Conservation (phyloP, 2,888 invertebrate species). For the Lochmaea crataegi region DNA sequence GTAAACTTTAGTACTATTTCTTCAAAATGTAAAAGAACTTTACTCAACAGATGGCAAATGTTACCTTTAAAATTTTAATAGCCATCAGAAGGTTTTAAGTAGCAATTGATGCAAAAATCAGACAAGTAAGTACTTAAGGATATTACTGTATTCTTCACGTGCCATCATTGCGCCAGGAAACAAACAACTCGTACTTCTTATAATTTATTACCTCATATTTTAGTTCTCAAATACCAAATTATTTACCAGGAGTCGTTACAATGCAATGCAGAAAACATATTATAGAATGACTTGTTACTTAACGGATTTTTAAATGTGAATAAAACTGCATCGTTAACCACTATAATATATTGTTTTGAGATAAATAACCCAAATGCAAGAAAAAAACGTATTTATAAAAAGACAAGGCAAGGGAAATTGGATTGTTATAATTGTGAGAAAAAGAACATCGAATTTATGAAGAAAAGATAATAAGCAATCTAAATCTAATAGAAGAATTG, state of each 20-base stretch:
- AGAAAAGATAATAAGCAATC: too few relatives aligned
- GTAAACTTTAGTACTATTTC: slow-evolving; percentile 13
- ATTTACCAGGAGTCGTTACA: neutral
- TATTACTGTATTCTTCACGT: slow-evolving; percentile 4
- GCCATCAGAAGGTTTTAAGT: slow-evolving; percentile 17
- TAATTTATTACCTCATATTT: neutral
- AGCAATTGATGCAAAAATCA: slow-evolving; percentile 17
- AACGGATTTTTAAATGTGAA: too few relatives aligned
- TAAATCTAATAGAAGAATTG: too few relatives aligned
- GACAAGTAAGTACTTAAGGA: slow-evolving; percentile 13
- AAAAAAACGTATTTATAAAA: too few relatives aligned
- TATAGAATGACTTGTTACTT: too few relatives aligned
- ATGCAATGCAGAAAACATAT: too few relatives aligned
- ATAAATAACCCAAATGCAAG: too few relatives aligned
- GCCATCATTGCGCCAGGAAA: neutral
- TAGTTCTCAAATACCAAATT: neutral
- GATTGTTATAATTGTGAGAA: too few relatives aligned
- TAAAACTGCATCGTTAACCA: too few relatives aligned
- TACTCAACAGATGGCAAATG: slow-evolving; percentile 31
- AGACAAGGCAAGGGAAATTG: too few relatives aligned
- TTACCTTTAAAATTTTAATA: slow-evolving; percentile 33
- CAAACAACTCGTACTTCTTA: neutral
- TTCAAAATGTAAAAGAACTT: slow-evolving; percentile 25
- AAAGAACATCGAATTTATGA: too few relatives aligned
- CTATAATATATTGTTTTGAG: too few relatives aligned